A percentile compares a stretch with the other conserved stretches of the same genome.
Evolutionary conservation across 1,140 invertebrate species (phyloP).

Genomic region (Nixonia krombeini): DNA sequence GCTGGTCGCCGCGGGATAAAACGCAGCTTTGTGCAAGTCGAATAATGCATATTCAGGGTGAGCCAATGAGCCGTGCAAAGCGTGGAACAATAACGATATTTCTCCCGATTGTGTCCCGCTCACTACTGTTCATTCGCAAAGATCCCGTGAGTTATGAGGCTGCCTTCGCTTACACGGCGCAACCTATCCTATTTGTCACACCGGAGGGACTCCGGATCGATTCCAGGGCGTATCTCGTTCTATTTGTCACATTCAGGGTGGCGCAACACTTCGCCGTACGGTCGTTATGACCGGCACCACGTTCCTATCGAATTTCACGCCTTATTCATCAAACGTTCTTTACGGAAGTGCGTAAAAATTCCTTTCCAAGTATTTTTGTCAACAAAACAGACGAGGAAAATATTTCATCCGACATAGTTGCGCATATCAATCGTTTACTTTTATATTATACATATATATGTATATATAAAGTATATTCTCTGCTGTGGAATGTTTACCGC

Average conservation of each 20-base stretch:
- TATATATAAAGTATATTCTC: no score
- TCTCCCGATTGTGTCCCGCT: no score
- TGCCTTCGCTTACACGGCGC: conserved; percentile 2
- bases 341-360: no score
- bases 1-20: conserved; percentile 1
- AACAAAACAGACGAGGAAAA: neutral
- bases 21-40: conserved; percentile 4
- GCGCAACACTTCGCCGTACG: neutral
- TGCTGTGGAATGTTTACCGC: no score
- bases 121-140: conserved; percentile 3
- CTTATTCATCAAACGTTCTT: neutral
- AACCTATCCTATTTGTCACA: conserved; percentile 6
- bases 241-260: conserved; percentile 6
- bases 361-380: neutral
- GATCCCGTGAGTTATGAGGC: conserved; percentile 11
- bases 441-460: no score
- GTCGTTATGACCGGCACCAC: neutral
- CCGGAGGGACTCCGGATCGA: neutral
- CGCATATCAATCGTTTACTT: no score
- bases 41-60: no score
- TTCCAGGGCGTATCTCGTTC: conserved; percentile 6
- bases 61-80: no score
- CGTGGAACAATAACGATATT: no score
- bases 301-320: neutral
- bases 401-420: no score